Evolutionary conservation across 1,140 invertebrate genomes (phyloP).

Genomic region (Lordiphosa mommai): DNA sequence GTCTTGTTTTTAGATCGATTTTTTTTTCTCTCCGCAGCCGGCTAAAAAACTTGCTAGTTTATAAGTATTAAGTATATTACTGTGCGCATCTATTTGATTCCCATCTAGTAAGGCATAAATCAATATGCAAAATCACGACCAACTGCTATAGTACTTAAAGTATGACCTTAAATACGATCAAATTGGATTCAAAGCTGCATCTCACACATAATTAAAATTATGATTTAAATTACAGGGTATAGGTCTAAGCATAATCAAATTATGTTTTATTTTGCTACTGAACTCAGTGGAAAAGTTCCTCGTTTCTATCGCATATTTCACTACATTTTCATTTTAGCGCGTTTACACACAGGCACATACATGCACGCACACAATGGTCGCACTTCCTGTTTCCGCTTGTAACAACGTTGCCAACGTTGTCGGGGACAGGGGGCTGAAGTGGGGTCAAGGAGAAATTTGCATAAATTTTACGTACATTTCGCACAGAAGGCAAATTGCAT

Average conservation of each 20-base stretch:
- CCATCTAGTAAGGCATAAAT: no score
- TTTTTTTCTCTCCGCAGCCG: no score
- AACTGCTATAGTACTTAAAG: no score
- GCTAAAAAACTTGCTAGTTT: no score
- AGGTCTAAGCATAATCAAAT: not conserved
- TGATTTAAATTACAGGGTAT: not conserved
- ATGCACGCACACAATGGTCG: constrained; percentile 48
- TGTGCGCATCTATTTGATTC: no score
- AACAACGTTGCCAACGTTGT: constrained; percentile 35
- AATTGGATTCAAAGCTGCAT: no score
- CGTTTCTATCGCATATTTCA: constrained; percentile 58
- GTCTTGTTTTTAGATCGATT: no score
- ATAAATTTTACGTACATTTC: constrained; percentile 77
- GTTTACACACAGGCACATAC: constrained; percentile 10
- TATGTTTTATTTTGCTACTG: not conserved
- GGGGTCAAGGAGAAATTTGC: constrained; percentile 68
- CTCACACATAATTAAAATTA: no score
- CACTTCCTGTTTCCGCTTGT: constrained; percentile 72
- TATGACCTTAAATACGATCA: no score
- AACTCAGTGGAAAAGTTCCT: constrained; percentile 4
- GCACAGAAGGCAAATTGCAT: constrained; percentile 75
- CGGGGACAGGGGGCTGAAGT: not conserved
- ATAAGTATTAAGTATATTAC: no score
- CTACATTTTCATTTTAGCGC: constrained; percentile 70
- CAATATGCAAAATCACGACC: no score